A percentile compares a stretch with the other conserved stretches of the same genome.
Conservation (phyloP, 2,797 vertebrate genomes). For the Geotrypetes seraphini region DNA sequence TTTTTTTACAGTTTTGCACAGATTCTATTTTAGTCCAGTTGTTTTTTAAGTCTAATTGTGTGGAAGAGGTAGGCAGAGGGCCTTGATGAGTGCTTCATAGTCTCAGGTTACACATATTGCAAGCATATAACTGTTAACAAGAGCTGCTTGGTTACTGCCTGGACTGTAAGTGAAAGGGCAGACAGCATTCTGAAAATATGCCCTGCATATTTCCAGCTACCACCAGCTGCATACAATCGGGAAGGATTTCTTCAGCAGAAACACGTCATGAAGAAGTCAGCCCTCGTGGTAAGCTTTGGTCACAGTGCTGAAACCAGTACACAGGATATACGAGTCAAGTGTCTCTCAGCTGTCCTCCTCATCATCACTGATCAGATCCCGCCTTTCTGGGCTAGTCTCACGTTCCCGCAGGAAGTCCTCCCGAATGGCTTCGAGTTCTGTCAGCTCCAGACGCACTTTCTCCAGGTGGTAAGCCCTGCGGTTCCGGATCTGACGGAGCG, state of each 20-base stretch:
- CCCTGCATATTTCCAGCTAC: constrained; percentile 36
- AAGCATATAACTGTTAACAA: no score
- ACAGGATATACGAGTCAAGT: no score
- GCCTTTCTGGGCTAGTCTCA: constrained; percentile 68
- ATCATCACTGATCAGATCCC: constrained; percentile 85
- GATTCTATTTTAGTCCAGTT: no score
- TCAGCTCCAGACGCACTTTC: constrained; percentile 91
- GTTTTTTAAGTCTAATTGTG: neutral
- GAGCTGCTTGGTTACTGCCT: no score
- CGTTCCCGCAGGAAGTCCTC: constrained; percentile 88
- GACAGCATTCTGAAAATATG: constrained; percentile 25
- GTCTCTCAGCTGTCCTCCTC: constrained; percentile 75
- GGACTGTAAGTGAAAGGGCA: no score
- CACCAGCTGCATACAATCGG: constrained; percentile 14
- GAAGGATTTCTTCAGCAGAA: neutral
- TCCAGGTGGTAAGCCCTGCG: constrained; percentile 85
- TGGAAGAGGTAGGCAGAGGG: constrained; percentile 24
- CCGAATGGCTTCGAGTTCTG: constrained; percentile 86
- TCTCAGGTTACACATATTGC: neutral
- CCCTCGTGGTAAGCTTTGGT: constrained; percentile 18
- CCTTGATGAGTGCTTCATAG: constrained; percentile 3
- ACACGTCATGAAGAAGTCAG: neutral
- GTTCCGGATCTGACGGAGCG: constrained; percentile 87
- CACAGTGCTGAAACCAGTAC: neutral
- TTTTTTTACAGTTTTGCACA: no score